A percentile compares a stretch with the other conserved stretches of the same genome.
phyloP scores from a whole-genome alignment of 2,888 invertebrate genomes.

The Polydrusus pterygomalis region DNA sequence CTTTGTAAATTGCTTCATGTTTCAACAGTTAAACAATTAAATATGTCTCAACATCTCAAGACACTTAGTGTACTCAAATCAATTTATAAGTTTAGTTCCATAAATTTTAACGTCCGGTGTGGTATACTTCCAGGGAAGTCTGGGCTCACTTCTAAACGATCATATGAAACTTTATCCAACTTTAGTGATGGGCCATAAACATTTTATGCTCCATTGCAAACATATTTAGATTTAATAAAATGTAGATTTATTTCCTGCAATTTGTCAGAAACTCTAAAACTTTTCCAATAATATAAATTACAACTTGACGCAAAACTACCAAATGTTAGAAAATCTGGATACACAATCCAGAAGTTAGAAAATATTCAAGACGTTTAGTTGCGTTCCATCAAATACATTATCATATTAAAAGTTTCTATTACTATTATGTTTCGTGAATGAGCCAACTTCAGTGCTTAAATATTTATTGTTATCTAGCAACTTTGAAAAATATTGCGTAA shows the following conservation, averaged over 20 bases:
- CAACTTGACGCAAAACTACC: neutral
- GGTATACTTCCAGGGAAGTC: no score
- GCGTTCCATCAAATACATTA: slow-evolving; percentile 28
- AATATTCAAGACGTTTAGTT: slow-evolving; percentile 21
- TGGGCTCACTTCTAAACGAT: no score
- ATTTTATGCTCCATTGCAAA: no score
- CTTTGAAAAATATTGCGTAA: slow-evolving; percentile 15
- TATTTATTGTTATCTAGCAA: slow-evolving; percentile 17
- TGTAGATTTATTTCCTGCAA: neutral
- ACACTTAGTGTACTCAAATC: no score
- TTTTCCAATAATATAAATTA: slow-evolving; percentile 5
- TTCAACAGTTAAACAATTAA: no score
- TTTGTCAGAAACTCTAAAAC: neutral
- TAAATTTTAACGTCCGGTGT: no score
- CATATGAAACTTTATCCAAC: no score
- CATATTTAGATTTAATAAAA: no score
- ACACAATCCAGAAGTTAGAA: slow-evolving; percentile 19
- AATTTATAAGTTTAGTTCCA: no score
- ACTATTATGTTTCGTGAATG: slow-evolving; percentile 27
- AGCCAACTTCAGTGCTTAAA: slow-evolving; percentile 14
- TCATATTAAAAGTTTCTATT: slow-evolving; percentile 34
- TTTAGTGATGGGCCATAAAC: no score
- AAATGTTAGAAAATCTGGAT: slow-evolving; percentile 1
- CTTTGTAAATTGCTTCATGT: no score
- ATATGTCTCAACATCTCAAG: no score